Evolutionary conservation across 2,797 vertebrate genomes (phyloP), one percentile per base, ranked within the genome.

Genomic region (Poeciliopsis presidionis): DNA sequence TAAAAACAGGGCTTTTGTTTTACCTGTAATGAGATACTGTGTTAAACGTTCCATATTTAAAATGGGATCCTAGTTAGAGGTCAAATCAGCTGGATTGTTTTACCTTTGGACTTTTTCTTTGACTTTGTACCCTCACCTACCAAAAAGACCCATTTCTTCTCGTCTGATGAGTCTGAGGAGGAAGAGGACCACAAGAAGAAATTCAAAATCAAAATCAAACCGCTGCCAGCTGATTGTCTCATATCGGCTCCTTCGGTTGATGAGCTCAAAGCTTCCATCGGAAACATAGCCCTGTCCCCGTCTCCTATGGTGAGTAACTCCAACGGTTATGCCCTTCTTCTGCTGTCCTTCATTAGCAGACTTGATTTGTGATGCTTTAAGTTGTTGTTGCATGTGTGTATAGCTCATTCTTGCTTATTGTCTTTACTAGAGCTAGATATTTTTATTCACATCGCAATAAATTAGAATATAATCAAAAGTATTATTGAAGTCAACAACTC

Each of bases 181-280:
- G 98, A 99, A 75, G 98, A 98, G 86, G 98, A 99, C 87, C 96
- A 97, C 0, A 97, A 96, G 85, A 98, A 96, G 94, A 99, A 97
- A 77, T 99, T 99, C 91, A 99, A 99, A 92, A 97, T 99, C 90
- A 98, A 98, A 95, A 99, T 99, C 90, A 99, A 98, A 86, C 98
- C 98, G 0, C 87, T 99, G 87, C 94, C 91, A 43, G 90, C 96
- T 0, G 96, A 98, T 53, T 89, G 91, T 16, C 92, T 96, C 25
- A 95, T 94, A 73, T 69, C 95, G 0, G 90, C 51, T 12, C 98
- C 98, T 0, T 97, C 97, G 0, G 96, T 99, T 51, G 98, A 99
- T 20, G 97, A 98, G 89, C 96, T 99, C 86, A 98, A 97, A 92
- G 97, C 97, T 0, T 99, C 98, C 1, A 92, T 99, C 78, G 98